Base-by-base conservation (phyloP, 2,888 invertebrate genomes). In the Microplitis manilae region DNA sequence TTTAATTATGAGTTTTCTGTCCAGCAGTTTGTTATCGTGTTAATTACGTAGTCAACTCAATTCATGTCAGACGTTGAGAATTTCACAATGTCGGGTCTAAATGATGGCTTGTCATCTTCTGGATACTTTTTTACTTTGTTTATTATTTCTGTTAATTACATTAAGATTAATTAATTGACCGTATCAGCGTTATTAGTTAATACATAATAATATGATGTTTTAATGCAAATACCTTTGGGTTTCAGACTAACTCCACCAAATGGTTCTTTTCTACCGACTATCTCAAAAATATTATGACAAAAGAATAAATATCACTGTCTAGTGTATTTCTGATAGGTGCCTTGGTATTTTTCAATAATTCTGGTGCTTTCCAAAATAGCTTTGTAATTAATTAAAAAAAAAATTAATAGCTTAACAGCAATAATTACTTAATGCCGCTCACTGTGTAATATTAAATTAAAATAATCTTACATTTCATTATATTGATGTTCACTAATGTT, bases 301-400 rank as follows among this genome's bases (percentile, higher is more conserved):
- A 99, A 20, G 99, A 96, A 90, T 98, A 99, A 15, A 98, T 95
- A 90, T 98, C 98, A 17, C 95, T 97, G 90, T 97, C 96, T 89
- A 95, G 97, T 20, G 96, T 95, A 65, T 97, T 97, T 83, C 92
- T 89, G 71, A 91, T 92, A 79, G 94, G 94, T 78, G 93, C 91
- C 81, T 93, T 93, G 79, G 94, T 93, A 86, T 94, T 93, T 77
- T 97, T 92, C 82, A 98, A 90, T 76, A 97, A 91, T 90, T 99
- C 99, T 0, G 99, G 99, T 9, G 99, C 97, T 89, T 96, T 97
- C 99, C 99, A 99, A 87, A 99, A 93, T 90, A 97, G 92, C 91
- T 95, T 97, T 96, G 84, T 17, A 76, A 64, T 30, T 7, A 74
- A 79, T 75, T 20, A 20, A 20, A 20, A 20, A 61, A 78, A 75